A percentile compares a stretch with the other conserved stretches of the same genome.
Conservation (phyloP, 2,113 vertebrate genomes). For the Scolopax mira region DNA sequence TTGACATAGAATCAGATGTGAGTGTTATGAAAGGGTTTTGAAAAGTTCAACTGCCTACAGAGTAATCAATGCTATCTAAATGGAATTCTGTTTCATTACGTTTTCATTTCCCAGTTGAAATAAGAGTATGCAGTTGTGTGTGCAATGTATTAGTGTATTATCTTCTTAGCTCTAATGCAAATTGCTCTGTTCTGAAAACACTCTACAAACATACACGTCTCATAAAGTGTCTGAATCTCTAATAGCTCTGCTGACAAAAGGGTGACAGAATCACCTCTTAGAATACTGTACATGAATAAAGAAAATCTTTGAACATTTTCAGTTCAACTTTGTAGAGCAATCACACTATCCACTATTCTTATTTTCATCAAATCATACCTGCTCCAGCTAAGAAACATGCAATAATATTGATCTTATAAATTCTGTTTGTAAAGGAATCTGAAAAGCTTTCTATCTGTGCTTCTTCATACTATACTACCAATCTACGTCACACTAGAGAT, state of each 20-base stretch:
- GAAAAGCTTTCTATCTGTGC: not conserved
- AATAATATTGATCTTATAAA: not conserved
- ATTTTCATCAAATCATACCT: not conserved
- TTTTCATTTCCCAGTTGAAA: constrained; percentile 20
- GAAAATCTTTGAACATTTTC: not conserved
- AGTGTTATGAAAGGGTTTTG: not conserved
- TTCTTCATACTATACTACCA: not conserved
- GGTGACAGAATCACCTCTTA: not conserved
- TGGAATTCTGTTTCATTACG: not conserved
- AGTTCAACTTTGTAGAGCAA: not conserved
- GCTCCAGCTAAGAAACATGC: not conserved
- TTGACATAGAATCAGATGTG: not conserved
- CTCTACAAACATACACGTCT: not conserved
- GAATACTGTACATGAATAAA: not conserved
- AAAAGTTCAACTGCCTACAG: not conserved
- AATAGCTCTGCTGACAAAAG: not conserved
- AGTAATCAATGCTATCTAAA: constrained; percentile 1
- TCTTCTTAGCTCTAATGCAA: not conserved
- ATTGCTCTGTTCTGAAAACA: not conserved
- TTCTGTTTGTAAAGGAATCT: not conserved
- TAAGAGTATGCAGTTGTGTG: not conserved
- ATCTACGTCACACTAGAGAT: not conserved
- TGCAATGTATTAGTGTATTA: not conserved
- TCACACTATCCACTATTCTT: not conserved
- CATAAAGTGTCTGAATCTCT: not conserved